Base-by-base conservation (phyloP, 1,140 invertebrate species). In the Drosophila kepulauana region DNA sequence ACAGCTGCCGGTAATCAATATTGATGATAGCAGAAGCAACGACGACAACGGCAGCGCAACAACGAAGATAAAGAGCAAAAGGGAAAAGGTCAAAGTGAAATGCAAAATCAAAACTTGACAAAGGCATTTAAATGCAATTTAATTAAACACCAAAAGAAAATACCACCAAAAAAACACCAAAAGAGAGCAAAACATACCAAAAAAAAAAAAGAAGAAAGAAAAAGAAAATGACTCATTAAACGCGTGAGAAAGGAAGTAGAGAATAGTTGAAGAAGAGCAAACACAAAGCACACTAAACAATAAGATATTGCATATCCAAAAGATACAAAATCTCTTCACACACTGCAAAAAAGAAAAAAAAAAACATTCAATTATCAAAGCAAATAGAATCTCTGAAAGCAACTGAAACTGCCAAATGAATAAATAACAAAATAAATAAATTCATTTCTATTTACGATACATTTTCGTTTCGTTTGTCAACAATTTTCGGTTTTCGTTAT, bases 1-100 rank as follows among this genome's bases (percentile, higher is more conserved):
- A 89, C 85, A 88, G 85, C 85, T 89, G 85, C 85, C 85, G 85
- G 85, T 89, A 89, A 89, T 89, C 85, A 89, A 89, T 89, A 89
- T 89, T 89, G 86, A 87, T 88, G 84, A 87, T 87, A 75, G 82
- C 76, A 84, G 58, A 68, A 82, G 78, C 81, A 75, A 62, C 58
- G 45, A 46, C 38, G 56, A 33, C 67, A 5, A 38, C 15, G 30
- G 38, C 63, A 64, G 46, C 25, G 74, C 73, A 74, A 57, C 63
- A 64, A 54, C 33, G 74, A 76, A 74, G 68, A 88, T 75, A 81
- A 75, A 79, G 57, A 78, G 48, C 48, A 57, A 76, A 74, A 75
- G 51, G 66, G 62, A 80, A 88, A 72, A 80, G 70, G 54, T 82
- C 51, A 62, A 66, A 69, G 68, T 71, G 62, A 76, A 65, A 76